These are phyloP conservation scores for mouse (Mus musculus) DNA, from an alignment of 2,113 vertebrate genomes.

Conservation along the genomic window GRCm39 chr3:86535501-86536000, in stretches of 20 bases:
- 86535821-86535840: neutral
- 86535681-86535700: constrained; percentile 17
- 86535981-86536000: neutral
- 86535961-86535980: neutral
- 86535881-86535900: neutral
- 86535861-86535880: neutral
- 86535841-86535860: neutral
- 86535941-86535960: neutral
- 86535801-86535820: neutral
- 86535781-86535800: neutral
- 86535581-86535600: neutral
- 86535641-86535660: constrained; percentile 9
- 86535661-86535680: neutral
- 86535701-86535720: neutral
- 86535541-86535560: neutral
- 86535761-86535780: neutral
- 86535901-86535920: neutral
- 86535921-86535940: neutral
- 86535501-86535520: constrained; percentile 3
- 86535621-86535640: neutral
- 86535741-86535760: neutral
- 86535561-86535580: neutral
- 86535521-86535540: neutral
- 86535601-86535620: neutral
- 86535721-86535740: neutral